A percentile compares a stretch with the other conserved stretches of the same genome.
phyloP scores from a whole-genome alignment of 37 sponge, comb jelly and placozoan genomes.

The Theonella swinhoei region DNA sequence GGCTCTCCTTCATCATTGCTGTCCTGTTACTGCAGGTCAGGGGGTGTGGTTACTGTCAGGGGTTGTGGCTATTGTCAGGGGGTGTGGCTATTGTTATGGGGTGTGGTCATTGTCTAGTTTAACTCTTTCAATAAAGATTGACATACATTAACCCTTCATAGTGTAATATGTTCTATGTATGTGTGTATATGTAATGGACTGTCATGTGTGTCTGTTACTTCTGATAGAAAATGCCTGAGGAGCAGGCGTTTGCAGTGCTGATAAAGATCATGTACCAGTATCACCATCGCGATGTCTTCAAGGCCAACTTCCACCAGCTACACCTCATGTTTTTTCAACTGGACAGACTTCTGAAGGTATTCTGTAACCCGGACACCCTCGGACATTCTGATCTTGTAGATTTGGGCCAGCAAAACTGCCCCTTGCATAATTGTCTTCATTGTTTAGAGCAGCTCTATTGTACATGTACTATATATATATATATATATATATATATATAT shows the following conservation, averaged over 20 bases:
- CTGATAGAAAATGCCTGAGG: slow-evolving; percentile 89
- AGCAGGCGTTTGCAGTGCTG: slow-evolving; percentile 90
- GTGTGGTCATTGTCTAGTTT: neutral
- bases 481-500: neutral
- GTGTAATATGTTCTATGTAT: neutral
- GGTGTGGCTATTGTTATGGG: neutral
- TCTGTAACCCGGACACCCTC: too few relatives aligned
- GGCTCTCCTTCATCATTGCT: slow-evolving; percentile 95
- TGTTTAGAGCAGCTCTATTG: neutral
- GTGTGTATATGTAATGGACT: neutral
- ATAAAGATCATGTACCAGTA: slow-evolving; percentile 95
- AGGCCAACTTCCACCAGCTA: slow-evolving; percentile 70
- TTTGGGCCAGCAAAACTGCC: too few relatives aligned
- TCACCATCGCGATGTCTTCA: slow-evolving; percentile 91
- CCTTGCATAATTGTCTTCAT: too few relatives aligned
- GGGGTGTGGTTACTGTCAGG: neutral
- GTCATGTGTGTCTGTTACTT: neutral
- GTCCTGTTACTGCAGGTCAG: slow-evolving; percentile 90
- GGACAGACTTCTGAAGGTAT: slow-evolving; percentile 82
- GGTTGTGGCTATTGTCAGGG: neutral
- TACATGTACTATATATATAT: too few relatives aligned
- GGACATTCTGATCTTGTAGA: too few relatives aligned
- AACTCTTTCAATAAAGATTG: too few relatives aligned
- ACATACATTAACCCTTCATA: too few relatives aligned
- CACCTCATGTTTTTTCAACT: slow-evolving; percentile 87